Evolutionary conservation across 2,888 invertebrate genomes (phyloP).

Genomic region (Melipona bicolor): DNA sequence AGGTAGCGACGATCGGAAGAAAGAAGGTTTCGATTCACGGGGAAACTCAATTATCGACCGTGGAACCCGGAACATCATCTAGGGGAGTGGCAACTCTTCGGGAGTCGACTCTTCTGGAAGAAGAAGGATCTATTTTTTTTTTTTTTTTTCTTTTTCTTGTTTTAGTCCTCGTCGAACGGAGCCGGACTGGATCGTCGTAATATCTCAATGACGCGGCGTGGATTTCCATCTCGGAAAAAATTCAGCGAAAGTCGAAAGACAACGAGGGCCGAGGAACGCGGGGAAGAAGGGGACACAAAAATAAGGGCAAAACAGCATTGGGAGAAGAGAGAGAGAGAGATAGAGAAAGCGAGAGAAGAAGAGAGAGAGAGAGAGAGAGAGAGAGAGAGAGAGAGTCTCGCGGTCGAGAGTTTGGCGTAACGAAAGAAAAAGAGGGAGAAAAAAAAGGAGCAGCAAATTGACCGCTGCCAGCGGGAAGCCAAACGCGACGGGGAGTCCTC

Average conservation of each 20-base stretch:
- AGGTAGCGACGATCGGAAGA: neutral
- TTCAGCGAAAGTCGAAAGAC: slow-evolving; percentile 48
- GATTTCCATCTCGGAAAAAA: slow-evolving; percentile 46
- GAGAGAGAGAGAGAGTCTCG: slow-evolving; percentile 55
- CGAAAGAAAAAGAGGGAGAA: slow-evolving; percentile 67
- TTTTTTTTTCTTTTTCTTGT: neutral
- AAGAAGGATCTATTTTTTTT: slow-evolving; percentile 26
- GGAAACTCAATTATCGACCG: slow-evolving; percentile 50
- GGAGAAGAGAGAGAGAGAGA: slow-evolving; percentile 4
- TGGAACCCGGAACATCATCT: slow-evolving; percentile 41
- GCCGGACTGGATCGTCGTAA: slow-evolving; percentile 30
- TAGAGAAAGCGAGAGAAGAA: slow-evolving; percentile 4
- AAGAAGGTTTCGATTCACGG: slow-evolving; percentile 21
- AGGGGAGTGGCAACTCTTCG: slow-evolving; percentile 29
- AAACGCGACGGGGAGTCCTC: slow-evolving; percentile 77
- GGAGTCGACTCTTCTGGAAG: neutral
- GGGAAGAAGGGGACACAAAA: neutral
- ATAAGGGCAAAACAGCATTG: neutral
- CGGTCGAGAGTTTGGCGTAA: slow-evolving; percentile 69
- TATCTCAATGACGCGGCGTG: slow-evolving; percentile 41
- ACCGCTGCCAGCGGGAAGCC: slow-evolving; percentile 79
- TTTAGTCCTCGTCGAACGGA: neutral
- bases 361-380: slow-evolving; percentile 6
- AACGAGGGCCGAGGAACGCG: neutral
- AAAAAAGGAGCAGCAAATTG: slow-evolving; percentile 79